A percentile compares a stretch with the other conserved stretches of the same genome.
phyloP scores from a whole-genome alignment of 2,113 vertebrate genomes.

The Callorhinus ursinus region DNA sequence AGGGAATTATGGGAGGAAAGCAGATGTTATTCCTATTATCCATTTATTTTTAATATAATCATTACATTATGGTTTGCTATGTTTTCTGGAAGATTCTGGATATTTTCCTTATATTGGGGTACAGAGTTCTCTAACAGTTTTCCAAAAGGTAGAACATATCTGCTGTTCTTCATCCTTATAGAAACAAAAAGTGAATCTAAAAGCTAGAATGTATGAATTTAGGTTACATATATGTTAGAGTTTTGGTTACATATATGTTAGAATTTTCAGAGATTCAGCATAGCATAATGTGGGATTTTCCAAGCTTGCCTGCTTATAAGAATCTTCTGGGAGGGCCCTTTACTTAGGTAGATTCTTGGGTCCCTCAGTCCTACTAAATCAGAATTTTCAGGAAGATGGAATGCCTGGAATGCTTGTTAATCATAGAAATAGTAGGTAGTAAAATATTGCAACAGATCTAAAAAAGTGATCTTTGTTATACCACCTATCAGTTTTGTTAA shows the following conservation, averaged over 20 bases:
- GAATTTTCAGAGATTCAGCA: not conserved
- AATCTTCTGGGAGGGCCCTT: not conserved
- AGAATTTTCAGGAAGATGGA: not conserved
- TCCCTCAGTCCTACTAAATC: not conserved
- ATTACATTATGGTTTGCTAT: not conserved
- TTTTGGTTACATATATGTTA: not conserved
- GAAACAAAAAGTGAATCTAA: not conserved
- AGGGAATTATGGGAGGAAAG: not conserved
- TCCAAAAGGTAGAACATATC: not conserved
- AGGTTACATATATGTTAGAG: not conserved
- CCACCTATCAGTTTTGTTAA: not conserved
- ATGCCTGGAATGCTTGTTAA: not conserved
- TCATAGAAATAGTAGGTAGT: not conserved
- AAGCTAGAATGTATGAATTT: not conserved
- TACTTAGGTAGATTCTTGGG: not conserved
- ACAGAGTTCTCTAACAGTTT: not conserved
- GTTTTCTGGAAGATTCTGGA: conserved; percentile 25
- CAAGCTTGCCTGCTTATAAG: not conserved
- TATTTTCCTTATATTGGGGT: not conserved
- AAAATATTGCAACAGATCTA: not conserved
- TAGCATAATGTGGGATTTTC: not conserved
- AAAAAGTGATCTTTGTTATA: not conserved
- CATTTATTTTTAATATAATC: not conserved
- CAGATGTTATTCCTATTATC: not conserved
- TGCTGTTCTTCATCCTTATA: not conserved